These are phyloP conservation scores for Heteronetta atricapilla DNA, from an alignment of 2,113 vertebrate species.

Conservation along the genomic window DNA sequence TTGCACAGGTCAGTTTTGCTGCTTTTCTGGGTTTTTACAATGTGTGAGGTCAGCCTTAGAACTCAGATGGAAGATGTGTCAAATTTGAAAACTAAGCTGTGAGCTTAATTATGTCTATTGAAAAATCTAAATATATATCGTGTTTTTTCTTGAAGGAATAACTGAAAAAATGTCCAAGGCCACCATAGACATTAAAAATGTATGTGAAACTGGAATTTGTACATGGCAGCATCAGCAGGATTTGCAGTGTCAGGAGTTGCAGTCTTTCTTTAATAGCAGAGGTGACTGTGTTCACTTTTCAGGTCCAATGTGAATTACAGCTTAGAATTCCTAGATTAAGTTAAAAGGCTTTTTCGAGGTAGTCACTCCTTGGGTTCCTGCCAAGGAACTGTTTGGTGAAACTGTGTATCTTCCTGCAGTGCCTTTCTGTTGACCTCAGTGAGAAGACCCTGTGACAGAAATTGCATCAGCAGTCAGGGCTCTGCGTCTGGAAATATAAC, in stretches of 20 bases:
- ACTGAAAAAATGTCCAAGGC: neutral
- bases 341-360: neutral
- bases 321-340: neutral
- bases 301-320: neutral
- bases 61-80: neutral
- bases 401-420: neutral
- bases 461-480: neutral
- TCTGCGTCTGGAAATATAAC: neutral
- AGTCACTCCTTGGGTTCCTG: neutral
- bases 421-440: neutral
- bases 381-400: neutral
- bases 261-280: neutral
- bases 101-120: neutral
- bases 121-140: neutral
- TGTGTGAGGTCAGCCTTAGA: neutral
- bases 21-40: neutral
- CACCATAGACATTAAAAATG: neutral
- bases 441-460: neutral
- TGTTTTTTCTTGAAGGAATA: neutral
- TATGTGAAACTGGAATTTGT: fast-evolving
- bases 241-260: neutral
- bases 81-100: neutral
- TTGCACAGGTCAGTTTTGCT: conserved; percentile 60
- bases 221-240: neutral
- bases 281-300: neutral